These are phyloP conservation scores for Montifringilla adamsi DNA, from an alignment of 2,113 vertebrate genomes.

Conservation along the genomic window DNA sequence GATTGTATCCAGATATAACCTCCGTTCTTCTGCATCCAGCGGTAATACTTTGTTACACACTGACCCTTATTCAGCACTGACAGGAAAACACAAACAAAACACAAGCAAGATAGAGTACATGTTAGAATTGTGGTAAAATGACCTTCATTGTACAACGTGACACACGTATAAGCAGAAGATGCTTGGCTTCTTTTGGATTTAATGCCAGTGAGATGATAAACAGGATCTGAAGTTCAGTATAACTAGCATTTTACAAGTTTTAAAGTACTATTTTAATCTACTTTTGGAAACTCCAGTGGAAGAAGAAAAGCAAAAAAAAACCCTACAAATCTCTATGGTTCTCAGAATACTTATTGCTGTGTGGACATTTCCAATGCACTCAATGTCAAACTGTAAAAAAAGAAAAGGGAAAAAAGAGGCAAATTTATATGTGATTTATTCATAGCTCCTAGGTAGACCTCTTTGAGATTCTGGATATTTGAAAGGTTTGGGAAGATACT, in stretches of 20 bases:
- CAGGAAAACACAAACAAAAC: slow-evolving; percentile 19
- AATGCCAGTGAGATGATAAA: slow-evolving; percentile 23
- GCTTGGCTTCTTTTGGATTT: background rate
- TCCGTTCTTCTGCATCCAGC: slow-evolving; percentile 97
- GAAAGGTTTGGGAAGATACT: slow-evolving; percentile 71
- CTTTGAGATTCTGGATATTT: slow-evolving; percentile 71
- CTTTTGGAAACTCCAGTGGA: slow-evolving; percentile 41
- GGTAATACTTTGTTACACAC: slow-evolving; percentile 97
- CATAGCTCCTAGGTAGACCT: slow-evolving; percentile 70
- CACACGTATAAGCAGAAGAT: background rate
- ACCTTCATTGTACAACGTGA: background rate
- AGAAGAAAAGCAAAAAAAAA: slow-evolving; percentile 25
- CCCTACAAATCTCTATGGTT: slow-evolving; percentile 53
- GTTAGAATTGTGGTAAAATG: slow-evolving; percentile 8
- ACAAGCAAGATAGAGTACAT: background rate
- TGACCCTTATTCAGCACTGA: slow-evolving; percentile 98
- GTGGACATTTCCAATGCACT: slow-evolving; percentile 63
- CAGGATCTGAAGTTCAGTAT: background rate
- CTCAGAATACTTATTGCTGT: slow-evolving; percentile 54
- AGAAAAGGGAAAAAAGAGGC: slow-evolving; percentile 41
- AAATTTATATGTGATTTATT: slow-evolving; percentile 75
- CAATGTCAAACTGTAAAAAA: slow-evolving; percentile 51
- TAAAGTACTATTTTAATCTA: slow-evolving; percentile 30
- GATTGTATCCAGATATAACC: slow-evolving; percentile 99
- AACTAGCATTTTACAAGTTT: background rate